Percentiles rank a stretch among this genome's conserved stretches.
Conservation (phyloP, 2,113 vertebrate genomes). For the Neoarius graeffei region DNA sequence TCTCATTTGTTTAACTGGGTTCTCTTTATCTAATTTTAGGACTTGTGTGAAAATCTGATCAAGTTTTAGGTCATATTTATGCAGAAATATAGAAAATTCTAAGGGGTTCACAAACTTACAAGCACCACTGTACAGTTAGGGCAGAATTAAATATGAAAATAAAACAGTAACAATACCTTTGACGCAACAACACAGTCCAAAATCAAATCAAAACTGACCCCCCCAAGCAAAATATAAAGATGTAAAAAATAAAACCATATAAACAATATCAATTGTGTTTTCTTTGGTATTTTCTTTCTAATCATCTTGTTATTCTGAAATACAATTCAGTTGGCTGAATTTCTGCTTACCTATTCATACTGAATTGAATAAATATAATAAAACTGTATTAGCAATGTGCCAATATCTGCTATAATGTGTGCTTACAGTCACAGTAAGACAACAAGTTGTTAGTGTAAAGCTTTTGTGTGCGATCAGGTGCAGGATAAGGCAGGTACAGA, state of each 20-base stretch:
- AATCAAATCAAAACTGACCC: background rate
- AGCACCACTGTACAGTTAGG: background rate
- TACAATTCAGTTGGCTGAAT: background rate
- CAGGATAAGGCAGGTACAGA: background rate
- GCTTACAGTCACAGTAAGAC: background rate
- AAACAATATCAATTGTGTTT: background rate
- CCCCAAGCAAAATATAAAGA: background rate
- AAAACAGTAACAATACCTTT: background rate
- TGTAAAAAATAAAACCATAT: background rate
- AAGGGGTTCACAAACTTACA: too few relatives aligned
- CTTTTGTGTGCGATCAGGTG: background rate
- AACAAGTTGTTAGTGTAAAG: background rate
- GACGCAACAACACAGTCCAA: background rate
- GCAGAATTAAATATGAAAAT: background rate
- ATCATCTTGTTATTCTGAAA: background rate
- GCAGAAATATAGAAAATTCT: too few relatives aligned
- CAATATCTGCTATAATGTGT: background rate
- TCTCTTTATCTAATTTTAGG: too few relatives aligned
- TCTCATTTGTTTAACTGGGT: too few relatives aligned
- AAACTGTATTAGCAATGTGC: background rate
- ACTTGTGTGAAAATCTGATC: too few relatives aligned
- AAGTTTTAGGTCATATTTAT: too few relatives aligned
- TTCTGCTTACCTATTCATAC: background rate
- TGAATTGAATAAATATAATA: background rate
- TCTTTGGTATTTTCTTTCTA: background rate